A percentile compares a stretch with the other conserved stretches of the same genome.
phyloP scores from a whole-genome alignment of 2,888 invertebrate species.

The Podotricha telesiphe region DNA sequence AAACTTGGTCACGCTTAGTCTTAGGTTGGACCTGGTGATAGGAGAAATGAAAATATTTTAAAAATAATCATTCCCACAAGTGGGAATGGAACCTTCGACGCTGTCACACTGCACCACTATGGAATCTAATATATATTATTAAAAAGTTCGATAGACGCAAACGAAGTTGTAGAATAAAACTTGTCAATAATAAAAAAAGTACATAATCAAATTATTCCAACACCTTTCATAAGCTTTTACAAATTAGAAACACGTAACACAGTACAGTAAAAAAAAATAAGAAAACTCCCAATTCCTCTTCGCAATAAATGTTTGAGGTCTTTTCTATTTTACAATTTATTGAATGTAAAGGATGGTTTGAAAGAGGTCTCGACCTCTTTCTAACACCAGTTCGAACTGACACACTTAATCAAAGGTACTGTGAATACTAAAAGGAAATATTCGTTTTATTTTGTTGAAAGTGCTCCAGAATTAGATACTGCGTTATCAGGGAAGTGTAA shows the following conservation, averaged over 20 bases:
- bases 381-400: constrained; percentile 33
- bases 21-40: too few species aligned
- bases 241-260: neutral
- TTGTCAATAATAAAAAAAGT: too few species aligned
- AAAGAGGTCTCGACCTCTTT: constrained; percentile 32
- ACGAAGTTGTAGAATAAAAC: too few species aligned
- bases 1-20: too few species aligned
- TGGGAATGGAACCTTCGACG: too few species aligned
- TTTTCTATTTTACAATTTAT: constrained; percentile 29
- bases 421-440: constrained; percentile 18
- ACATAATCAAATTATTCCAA: too few species aligned
- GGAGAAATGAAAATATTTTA: too few species aligned
- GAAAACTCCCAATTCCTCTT: constrained; percentile 12
- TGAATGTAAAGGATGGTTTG: constrained; percentile 23
- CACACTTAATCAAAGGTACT: constrained; percentile 29
- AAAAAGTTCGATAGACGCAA: too few species aligned
- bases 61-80: too few species aligned
- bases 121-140: too few species aligned
- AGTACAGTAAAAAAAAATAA: neutral
- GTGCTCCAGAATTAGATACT: neutral
- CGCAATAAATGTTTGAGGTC: constrained; percentile 24
- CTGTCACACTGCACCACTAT: too few species aligned
- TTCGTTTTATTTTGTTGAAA: neutral
- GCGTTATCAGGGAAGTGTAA: too few species aligned
- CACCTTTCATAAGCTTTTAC: neutral